Evolutionary conservation across 2,888 invertebrate species (phyloP), one percentile per base, ranked within the genome.

Genomic region (Epirrhoe tristata): DNA sequence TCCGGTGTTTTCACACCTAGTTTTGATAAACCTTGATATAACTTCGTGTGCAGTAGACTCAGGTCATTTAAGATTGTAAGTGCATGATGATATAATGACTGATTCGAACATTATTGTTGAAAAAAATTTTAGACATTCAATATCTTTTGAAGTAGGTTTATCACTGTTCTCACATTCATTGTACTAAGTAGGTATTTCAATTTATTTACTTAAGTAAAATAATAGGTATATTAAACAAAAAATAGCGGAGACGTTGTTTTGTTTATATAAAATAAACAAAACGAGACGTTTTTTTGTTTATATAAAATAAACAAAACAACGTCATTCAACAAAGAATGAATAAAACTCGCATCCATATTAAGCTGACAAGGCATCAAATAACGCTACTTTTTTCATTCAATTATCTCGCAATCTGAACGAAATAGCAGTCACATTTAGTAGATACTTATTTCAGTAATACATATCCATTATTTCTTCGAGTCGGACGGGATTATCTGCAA

Each of bases 401-500:
- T 43, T 43, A 43, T 48, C 48, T 48, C 48, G 16, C 48, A 48
- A 31, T 43, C 36, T 50, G 17, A 50, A 39, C 34, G 10, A 50
- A 59, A 58, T 58, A 24, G 8, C 48, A 48, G 43, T 58, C 14
- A 39, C 48, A 58, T 64, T 58, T 53, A 16, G 32, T 52, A 24
- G 39, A 24, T 59, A 54, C 58, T 69, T 69, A 70, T 69, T 67
- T 67, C 69, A 69, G 69, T 70, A 70, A 63, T 70, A 69, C 54
- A 67, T 67, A 69, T 51, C 67, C 67, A 71, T 69, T 71, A 78
- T 74, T 71, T 68, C 71, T 67, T 72, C 66, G 78, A 69, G 69
- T 81, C 70, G 66, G 71, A 68, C 65, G 78, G 87, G 91, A 91
- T 91, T 89, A 91, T 90, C 91, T 91, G 89, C 80, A 81, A 79